Evolutionary conservation across 2,113 vertebrate species (phyloP).

Genomic region (Danio rerio): DNA sequence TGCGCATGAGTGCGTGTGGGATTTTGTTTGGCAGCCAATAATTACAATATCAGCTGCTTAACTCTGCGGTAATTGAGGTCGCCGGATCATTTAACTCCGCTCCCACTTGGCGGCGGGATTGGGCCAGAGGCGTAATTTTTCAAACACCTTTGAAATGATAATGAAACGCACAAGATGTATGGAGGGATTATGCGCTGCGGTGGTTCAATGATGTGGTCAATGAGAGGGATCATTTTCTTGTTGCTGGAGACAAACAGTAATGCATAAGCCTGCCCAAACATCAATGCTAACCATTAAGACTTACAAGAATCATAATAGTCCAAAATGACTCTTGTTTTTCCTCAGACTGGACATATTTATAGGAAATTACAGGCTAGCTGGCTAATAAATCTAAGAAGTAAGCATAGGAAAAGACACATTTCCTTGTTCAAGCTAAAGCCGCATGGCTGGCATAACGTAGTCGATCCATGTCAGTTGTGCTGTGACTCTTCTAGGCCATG

Average conservation of each 20-base stretch:
- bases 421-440: constrained; percentile 23
- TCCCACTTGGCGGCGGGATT: constrained; percentile 19
- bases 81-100: constrained; percentile 43
- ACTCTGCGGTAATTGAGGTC: constrained; percentile 48
- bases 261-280: constrained; percentile 43
- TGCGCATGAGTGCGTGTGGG: constrained; percentile 26
- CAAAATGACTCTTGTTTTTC: constrained; percentile 47
- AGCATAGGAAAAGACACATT: constrained; percentile 53
- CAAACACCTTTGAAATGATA: constrained; percentile 50
- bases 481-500: constrained; percentile 59
- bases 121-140: constrained; percentile 19
- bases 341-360: constrained; percentile 50
- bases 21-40: constrained; percentile 28
- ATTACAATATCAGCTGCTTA: constrained; percentile 45
- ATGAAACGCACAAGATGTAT: constrained; percentile 46
- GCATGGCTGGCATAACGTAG: constrained; percentile 60
- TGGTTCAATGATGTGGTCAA: constrained; percentile 45
- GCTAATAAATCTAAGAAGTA: constrained; percentile 51
- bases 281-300: constrained; percentile 47
- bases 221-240: constrained; percentile 37
- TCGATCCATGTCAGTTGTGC: constrained; percentile 65
- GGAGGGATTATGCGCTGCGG: constrained; percentile 18
- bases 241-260: constrained; percentile 46
- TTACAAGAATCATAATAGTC: constrained; percentile 48
- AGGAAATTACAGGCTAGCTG: constrained; percentile 41